These are phyloP conservation scores for Rhaphigaster nebulosa DNA, from an alignment of 2,888 invertebrate species.

Conservation along the genomic window DNA sequence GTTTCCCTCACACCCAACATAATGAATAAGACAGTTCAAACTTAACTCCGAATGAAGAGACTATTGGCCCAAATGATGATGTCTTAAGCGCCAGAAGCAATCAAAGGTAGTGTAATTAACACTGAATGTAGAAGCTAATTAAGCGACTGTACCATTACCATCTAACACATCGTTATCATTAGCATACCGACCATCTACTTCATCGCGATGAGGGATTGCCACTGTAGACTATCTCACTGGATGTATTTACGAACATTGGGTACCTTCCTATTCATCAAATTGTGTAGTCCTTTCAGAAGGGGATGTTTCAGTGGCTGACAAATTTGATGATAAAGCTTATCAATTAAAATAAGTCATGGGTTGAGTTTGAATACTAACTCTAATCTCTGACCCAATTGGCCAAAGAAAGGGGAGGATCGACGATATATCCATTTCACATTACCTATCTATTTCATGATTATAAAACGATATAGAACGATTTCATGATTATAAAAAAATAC, in stretches of 20 bases:
- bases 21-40: background rate
- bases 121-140: slow-evolving; percentile 26
- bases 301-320: background rate
- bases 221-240: background rate
- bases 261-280: background rate
- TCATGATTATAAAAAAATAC: no score
- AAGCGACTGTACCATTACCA: background rate
- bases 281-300: background rate
- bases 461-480: no score
- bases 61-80: background rate
- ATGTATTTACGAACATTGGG: background rate
- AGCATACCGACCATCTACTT: background rate
- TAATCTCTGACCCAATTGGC: no score
- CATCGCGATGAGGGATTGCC: background rate
- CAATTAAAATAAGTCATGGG: no score
- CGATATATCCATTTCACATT: no score
- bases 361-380: no score
- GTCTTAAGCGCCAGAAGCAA: background rate
- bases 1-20: background rate
- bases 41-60: background rate
- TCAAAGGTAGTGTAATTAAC: slow-evolving; percentile 34
- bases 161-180: slow-evolving; percentile 26
- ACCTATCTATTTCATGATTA: no score
- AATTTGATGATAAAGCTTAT: no score
- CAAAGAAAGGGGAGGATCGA: no score